Evolutionary conservation across 2,888 invertebrate genomes (phyloP).

Genomic region (Germaria angustata): DNA sequence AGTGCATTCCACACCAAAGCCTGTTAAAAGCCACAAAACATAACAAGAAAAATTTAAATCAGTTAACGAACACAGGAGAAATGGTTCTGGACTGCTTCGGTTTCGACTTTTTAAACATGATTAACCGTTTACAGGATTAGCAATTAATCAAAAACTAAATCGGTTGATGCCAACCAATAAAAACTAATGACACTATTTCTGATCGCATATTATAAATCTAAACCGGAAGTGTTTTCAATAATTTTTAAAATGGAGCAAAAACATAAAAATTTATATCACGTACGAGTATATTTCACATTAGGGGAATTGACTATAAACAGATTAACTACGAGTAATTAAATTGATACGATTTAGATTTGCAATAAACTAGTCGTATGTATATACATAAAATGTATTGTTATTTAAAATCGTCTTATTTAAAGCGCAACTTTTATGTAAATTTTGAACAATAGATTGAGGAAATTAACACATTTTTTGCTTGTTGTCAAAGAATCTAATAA

Average conservation of each 20-base stretch:
- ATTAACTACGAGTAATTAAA: slow-evolving; percentile 3
- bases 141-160: no score
- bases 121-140: no score
- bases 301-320: neutral
- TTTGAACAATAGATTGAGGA: slow-evolving; percentile 7
- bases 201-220: no score
- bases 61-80: no score
- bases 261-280: neutral
- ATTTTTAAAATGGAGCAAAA: neutral
- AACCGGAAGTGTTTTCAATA: neutral
- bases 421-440: neutral
- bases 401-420: neutral
- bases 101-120: no score
- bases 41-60: no score
- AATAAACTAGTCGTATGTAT: neutral
- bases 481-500: slow-evolving; percentile 10
- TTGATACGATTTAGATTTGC: slow-evolving; percentile 7
- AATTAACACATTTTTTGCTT: slow-evolving; percentile 52
- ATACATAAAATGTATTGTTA: no score
- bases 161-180: no score
- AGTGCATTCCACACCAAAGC: no score
- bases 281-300: neutral
- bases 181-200: no score
- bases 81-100: no score
- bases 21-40: no score